phyloP scores from a whole-genome alignment of 2,113 vertebrate genomes.

The Carassius gibelio region DNA sequence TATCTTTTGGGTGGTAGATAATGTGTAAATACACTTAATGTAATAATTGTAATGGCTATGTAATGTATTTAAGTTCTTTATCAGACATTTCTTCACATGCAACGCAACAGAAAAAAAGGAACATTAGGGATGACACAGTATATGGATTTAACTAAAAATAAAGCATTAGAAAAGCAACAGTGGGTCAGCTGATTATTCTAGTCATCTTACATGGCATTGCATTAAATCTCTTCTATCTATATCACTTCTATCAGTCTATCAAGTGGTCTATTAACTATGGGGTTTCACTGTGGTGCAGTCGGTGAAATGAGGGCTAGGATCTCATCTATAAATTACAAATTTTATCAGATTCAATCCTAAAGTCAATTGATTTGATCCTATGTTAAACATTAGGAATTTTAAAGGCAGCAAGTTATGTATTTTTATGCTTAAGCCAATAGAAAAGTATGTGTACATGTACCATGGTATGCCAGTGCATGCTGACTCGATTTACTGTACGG shows the following conservation, averaged over 20 bases:
- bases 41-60: not conserved
- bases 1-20: not conserved
- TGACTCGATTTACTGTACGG: too few species aligned
- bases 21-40: not conserved
- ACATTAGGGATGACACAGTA: not conserved
- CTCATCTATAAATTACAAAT: too few species aligned
- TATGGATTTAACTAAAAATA: not conserved
- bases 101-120: not conserved
- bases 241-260: not conserved
- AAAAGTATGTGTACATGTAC: not conserved
- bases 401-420: not conserved
- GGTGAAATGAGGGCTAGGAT: too few species aligned
- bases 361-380: not conserved
- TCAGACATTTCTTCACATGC: not conserved
- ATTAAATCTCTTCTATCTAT: too few species aligned
- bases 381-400: not conserved
- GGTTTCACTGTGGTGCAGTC: not conserved
- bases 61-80: not conserved
- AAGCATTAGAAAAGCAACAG: not conserved
- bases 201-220: not conserved
- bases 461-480: too few species aligned
- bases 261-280: not conserved
- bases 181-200: not conserved
- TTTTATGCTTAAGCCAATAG: not conserved
- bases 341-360: too few species aligned